These are phyloP conservation scores for Phania funesta DNA, from an alignment of 2,888 invertebrate genomes.

Conservation along the genomic window DNA sequence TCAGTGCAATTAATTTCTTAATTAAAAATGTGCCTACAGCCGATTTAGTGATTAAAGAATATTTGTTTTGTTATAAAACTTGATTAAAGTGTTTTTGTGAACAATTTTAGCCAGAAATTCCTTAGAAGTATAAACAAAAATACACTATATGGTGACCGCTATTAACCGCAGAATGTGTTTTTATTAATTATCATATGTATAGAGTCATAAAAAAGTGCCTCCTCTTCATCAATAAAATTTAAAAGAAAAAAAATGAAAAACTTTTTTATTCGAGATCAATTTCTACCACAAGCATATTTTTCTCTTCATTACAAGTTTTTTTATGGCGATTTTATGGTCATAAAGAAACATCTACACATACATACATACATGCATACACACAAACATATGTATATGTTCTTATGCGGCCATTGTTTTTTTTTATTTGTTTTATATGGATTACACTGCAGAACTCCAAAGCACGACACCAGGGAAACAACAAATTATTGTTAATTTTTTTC, in stretches of 20 bases:
- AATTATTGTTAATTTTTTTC: conserved; percentile 14
- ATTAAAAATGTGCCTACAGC: too few species aligned
- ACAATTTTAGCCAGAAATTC: too few species aligned
- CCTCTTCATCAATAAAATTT: conserved; percentile 24
- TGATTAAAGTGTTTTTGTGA: too few species aligned
- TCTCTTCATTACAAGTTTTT: conserved; percentile 3
- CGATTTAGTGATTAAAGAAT: too few species aligned
- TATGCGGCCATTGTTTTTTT: neutral
- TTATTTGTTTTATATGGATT: neutral
- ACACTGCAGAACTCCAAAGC: neutral
- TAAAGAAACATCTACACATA: conserved; percentile 20
- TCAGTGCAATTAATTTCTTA: too few species aligned
- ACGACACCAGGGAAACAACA: neutral
- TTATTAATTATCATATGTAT: conserved; percentile 25
- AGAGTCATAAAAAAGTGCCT: conserved; percentile 12
- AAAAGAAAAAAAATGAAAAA: neutral
- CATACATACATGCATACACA: too few species aligned
- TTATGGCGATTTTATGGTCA: conserved; percentile 54
- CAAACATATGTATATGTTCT: conserved; percentile 8
- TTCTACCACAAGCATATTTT: neutral
- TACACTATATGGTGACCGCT: too few species aligned
- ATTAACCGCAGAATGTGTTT: conserved; percentile 7
- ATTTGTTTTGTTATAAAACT: too few species aligned
- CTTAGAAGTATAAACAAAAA: too few species aligned
- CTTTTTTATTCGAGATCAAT: conserved; percentile 4